phyloP scores from a whole-genome alignment of 2,888 invertebrate species.

The Agriopis aurantiaria region DNA sequence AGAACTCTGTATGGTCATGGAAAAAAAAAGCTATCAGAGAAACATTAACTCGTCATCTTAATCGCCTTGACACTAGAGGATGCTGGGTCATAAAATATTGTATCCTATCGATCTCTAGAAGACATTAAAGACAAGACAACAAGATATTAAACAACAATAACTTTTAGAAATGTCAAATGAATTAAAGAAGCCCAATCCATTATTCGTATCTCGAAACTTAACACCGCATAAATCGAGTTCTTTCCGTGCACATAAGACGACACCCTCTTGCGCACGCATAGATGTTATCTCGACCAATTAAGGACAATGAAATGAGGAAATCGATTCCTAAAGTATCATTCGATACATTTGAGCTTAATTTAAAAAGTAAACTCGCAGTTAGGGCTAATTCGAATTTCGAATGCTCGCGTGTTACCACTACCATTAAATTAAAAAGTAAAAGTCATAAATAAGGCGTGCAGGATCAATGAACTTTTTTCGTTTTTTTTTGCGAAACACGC shows the following conservation, averaged over 20 bases:
- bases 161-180: conserved; percentile 4
- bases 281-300: conserved; percentile 40
- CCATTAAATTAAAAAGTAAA: conserved; percentile 71
- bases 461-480: conserved; percentile 63
- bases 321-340: conserved; percentile 35
- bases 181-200: conserved; percentile 20
- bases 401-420: conserved; percentile 60
- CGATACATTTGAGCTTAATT: conserved; percentile 33
- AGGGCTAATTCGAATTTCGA: conserved; percentile 51
- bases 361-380: conserved; percentile 38
- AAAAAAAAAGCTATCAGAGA: too few species aligned
- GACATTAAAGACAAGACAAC: too few species aligned
- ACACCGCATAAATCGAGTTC: conserved; percentile 26
- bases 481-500: conserved; percentile 53
- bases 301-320: conserved; percentile 36
- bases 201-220: conserved; percentile 22
- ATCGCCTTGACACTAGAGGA: too few species aligned
- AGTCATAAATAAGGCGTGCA: conserved; percentile 62
- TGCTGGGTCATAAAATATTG: too few species aligned
- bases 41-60: too few species aligned
- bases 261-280: conserved; percentile 18
- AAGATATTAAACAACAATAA: neutral
- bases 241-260: conserved; percentile 21
- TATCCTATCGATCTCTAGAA: too few species aligned
- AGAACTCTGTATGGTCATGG: too few species aligned